phyloP scores from a whole-genome alignment of 2,113 vertebrate genomes.

The Poeciliopsis prolifica region DNA sequence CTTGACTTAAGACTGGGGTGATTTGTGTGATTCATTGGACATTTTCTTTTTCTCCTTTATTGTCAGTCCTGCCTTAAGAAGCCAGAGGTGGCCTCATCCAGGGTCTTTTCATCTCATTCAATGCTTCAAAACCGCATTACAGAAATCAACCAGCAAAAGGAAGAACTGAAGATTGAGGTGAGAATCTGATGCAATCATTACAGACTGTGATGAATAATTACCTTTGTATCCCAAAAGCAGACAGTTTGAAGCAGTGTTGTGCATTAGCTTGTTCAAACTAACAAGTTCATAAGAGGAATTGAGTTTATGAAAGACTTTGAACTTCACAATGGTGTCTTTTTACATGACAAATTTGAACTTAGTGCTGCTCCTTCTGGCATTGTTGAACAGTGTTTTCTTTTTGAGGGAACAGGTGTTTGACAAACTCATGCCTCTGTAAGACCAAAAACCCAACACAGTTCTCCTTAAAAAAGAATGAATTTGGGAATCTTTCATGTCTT shows the following conservation, averaged over 20 bases:
- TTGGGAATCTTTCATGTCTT: too few relatives aligned
- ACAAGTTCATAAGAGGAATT: too few relatives aligned
- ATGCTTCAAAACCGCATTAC: conserved; percentile 80
- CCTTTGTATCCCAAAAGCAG: background rate
- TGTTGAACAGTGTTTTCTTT: background rate
- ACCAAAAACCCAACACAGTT: too few relatives aligned
- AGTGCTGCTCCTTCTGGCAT: background rate
- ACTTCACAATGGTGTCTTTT: background rate
- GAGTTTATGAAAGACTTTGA: background rate
- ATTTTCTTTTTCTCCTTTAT: background rate
- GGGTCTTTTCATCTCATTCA: conserved; percentile 60
- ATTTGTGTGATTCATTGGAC: background rate
- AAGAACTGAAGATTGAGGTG: conserved; percentile 88
- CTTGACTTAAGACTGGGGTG: background rate
- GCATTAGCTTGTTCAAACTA: too few relatives aligned
- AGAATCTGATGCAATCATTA: conserved; percentile 9
- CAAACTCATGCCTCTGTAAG: background rate
- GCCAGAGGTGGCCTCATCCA: conserved; percentile 48
- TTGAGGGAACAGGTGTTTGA: background rate
- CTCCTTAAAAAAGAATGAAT: too few relatives aligned
- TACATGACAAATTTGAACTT: background rate
- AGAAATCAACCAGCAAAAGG: conserved; percentile 86
- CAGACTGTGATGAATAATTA: background rate
- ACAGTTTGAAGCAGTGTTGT: background rate
- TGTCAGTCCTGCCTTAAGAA: conserved; percentile 56